phyloP scores from a whole-genome alignment of 2,888 invertebrate species.

The Carpatolechia fugitivella region DNA sequence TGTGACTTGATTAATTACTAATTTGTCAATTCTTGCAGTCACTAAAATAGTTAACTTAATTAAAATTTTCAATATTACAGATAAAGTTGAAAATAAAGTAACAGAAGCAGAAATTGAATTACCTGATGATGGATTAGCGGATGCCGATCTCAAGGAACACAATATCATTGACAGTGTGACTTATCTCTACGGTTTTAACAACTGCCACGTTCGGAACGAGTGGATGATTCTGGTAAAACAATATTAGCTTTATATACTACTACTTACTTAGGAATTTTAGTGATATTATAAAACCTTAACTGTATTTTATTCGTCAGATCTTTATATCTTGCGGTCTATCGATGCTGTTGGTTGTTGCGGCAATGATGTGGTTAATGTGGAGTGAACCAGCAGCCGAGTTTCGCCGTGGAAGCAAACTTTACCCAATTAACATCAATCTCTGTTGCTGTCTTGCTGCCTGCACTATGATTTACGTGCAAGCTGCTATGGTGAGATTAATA shows the following conservation, averaged over 20 bases:
- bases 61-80: slow-evolving; percentile 30
- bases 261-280: too few species aligned
- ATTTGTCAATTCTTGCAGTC: not conserved
- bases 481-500: slow-evolving; percentile 78
- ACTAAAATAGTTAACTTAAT: not conserved
- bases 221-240: slow-evolving; percentile 70
- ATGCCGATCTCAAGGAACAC: slow-evolving; percentile 83
- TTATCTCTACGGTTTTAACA: slow-evolving; percentile 82
- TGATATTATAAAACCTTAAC: too few species aligned
- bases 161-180: slow-evolving; percentile 86
- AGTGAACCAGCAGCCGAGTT: slow-evolving; percentile 61
- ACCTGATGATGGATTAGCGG: slow-evolving; percentile 82
- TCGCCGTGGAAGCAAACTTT: slow-evolving; percentile 72
- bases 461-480: slow-evolving; percentile 82
- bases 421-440: slow-evolving; percentile 79
- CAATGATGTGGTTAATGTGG: slow-evolving; percentile 64
- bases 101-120: slow-evolving; percentile 72
- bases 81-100: slow-evolving; percentile 55
- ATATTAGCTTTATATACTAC: too few species aligned
- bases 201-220: slow-evolving; percentile 73
- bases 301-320: slow-evolving; percentile 42
- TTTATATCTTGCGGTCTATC: slow-evolving; percentile 62
- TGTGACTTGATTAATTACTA: not conserved
- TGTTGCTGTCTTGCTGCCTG: slow-evolving; percentile 80
- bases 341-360: slow-evolving; percentile 46